Conservation (phyloP, 2,113 vertebrate genomes). For the Oncorhynchus tshawytscha region DNA sequence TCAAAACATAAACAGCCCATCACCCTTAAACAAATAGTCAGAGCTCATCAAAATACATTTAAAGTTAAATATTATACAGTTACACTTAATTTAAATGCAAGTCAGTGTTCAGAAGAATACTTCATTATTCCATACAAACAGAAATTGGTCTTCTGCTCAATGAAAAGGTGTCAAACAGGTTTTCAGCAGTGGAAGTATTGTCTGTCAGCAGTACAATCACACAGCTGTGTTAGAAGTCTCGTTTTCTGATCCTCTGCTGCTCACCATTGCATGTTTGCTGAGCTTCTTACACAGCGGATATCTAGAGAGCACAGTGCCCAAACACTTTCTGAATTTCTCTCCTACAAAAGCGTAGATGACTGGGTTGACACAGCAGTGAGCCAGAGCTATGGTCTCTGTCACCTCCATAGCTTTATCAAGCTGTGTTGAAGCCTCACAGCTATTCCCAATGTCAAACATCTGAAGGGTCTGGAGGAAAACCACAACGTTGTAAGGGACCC, state of each 20-base stretch:
- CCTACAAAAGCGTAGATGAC: slow-evolving; percentile 86
- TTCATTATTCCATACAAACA: too few species aligned
- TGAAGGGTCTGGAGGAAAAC: slow-evolving; percentile 79
- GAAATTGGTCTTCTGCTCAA: background rate
- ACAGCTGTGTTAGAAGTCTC: slow-evolving; percentile 74
- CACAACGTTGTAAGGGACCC: slow-evolving; percentile 84
- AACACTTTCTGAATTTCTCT: slow-evolving; percentile 85
- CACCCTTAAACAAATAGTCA: too few species aligned
- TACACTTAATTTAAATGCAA: too few species aligned
- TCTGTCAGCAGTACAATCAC: slow-evolving; percentile 8
- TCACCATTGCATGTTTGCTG: slow-evolving; percentile 11
- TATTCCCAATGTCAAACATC: slow-evolving; percentile 38
- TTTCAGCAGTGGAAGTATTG: background rate
- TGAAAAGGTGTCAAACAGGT: background rate
- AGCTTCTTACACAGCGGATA: slow-evolving; percentile 26
- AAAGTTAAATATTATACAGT: too few species aligned
- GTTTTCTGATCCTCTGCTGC: slow-evolving; percentile 57
- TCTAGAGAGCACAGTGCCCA: slow-evolving; percentile 50
- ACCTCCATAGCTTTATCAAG: slow-evolving; percentile 56
- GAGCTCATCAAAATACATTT: too few species aligned
- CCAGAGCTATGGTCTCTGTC: slow-evolving; percentile 76
- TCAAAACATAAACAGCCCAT: too few species aligned
- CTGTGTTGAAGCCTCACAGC: slow-evolving; percentile 34
- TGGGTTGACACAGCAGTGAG: slow-evolving; percentile 87
- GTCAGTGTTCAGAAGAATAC: too few species aligned